Base-by-base conservation (phyloP, 2,888 invertebrate genomes). In the Amblyjoppa proteus region DNA sequence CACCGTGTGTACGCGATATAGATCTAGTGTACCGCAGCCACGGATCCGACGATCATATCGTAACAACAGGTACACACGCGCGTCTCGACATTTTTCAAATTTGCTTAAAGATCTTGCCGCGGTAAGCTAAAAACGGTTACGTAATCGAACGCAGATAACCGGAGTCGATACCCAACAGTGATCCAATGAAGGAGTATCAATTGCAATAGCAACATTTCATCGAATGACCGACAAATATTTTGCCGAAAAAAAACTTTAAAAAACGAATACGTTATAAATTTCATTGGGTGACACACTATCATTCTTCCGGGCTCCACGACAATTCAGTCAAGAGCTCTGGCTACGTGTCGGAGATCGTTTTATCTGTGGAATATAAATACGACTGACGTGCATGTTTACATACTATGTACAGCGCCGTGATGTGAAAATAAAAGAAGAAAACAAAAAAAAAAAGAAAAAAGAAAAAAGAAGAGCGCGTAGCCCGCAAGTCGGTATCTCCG, bases 401-500 rank as follows among this genome's bases (percentile, higher is more conserved):
- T 38, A 49, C 70, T 28, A 20, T 64, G 6, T 16, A 56, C n/a
- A 5, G 70, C n/a, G 38, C 34, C 61, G 41, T 69, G 13, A 45
- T 45, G 45, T 45, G 45, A 49, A 53, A 34, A 69, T 3, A 45
- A 53, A 20, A 77, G 11, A n/a, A 28, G 25, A 7, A 3, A 68
- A 68, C 7, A 68, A 68, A 31, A 51, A 0, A 28, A 11, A 16
- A 58, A 34, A 41, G n/a, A 0, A 28, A 11, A 16, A 58, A 34
- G 28, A 58, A 61, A n/a, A n/a, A 41, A 45, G 31, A 69, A 31
- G 41, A 76, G 61, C 31, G 61, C 61, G 61, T 28, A 38, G 69
- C 45, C 49, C 69, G 58, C 68, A 45, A 49, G 79, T 51, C 79
- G 78, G 75, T 84, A 81, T 73, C 81, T 84, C 69, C 34, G 53